phyloP scores from a whole-genome alignment of 2,797 vertebrate genomes.

The Neosilurus hyrtlii region DNA sequence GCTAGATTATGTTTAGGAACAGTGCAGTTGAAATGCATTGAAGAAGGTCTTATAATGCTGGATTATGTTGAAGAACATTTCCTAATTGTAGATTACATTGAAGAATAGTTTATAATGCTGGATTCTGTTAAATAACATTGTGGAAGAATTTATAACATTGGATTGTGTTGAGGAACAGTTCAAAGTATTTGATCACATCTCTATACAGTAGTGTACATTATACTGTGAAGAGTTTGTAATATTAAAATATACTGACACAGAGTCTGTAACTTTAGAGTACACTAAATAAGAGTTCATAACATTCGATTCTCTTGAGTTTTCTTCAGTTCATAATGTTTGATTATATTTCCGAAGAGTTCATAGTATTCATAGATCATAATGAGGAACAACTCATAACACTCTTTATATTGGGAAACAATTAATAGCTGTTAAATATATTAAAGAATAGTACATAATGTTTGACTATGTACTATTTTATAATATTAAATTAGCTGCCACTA shows the following conservation, averaged over 20 bases:
- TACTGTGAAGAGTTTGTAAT: background rate
- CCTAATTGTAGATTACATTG: background rate
- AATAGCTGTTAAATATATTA: too few relatives aligned
- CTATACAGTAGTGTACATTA: background rate
- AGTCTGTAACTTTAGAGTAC: background rate
- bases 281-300: background rate
- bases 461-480: too few relatives aligned
- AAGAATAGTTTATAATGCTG: too few relatives aligned
- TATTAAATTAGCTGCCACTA: too few relatives aligned
- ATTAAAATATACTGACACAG: background rate
- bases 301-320: too few relatives aligned
- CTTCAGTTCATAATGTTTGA: background rate
- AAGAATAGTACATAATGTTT: too few relatives aligned
- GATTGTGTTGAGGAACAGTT: background rate
- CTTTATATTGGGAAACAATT: too few relatives aligned
- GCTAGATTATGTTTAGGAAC: background rate
- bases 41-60: background rate
- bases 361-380: too few relatives aligned
- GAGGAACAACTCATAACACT: too few relatives aligned
- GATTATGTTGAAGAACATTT: background rate
- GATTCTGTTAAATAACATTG: too few relatives aligned
- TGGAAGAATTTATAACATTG: background rate
- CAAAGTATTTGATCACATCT: background rate
- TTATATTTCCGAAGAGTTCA: background rate
- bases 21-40: background rate